phyloP scores from a whole-genome alignment of 2,797 vertebrate genomes.

The Botia kubotai region DNA sequence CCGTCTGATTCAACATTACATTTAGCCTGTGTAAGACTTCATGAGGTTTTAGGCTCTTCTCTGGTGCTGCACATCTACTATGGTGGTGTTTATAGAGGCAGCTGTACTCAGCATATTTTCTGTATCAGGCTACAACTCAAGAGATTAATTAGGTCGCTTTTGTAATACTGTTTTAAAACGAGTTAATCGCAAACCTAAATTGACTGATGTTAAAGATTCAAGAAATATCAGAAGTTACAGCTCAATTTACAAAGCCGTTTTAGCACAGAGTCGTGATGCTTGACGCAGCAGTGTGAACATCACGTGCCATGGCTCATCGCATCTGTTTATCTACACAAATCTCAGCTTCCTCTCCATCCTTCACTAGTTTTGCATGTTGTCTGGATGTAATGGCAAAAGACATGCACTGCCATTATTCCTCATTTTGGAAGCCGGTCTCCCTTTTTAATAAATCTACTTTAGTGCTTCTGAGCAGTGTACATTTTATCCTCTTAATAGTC shows the following conservation, averaged over 20 bases:
- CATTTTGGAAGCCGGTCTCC: conserved; percentile 66
- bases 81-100: conserved; percentile 72
- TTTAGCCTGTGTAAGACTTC: too few relatives aligned
- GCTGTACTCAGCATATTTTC: conserved; percentile 78
- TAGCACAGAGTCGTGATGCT: conserved; percentile 53
- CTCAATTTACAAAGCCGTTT: conserved; percentile 65
- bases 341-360: too few relatives aligned
- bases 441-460: conserved; percentile 84
- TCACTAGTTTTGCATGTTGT: neutral
- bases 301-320: neutral
- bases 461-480: conserved; percentile 83
- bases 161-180: conserved; percentile 71
- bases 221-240: conserved; percentile 61
- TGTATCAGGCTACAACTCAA: conserved; percentile 70
- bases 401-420: conserved; percentile 59
- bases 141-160: conserved; percentile 80
- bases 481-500: conserved; percentile 86
- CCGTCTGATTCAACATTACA: too few relatives aligned
- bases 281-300: conserved; percentile 51
- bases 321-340: too few relatives aligned
- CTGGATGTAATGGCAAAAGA: conserved; percentile 62
- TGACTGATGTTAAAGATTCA: conserved; percentile 66
- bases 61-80: conserved; percentile 34
- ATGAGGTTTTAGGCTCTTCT: too few relatives aligned
- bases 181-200: conserved; percentile 74